Conservation (phyloP, 1,140 invertebrate species). For the Stegodyphus mimosarum region DNA sequence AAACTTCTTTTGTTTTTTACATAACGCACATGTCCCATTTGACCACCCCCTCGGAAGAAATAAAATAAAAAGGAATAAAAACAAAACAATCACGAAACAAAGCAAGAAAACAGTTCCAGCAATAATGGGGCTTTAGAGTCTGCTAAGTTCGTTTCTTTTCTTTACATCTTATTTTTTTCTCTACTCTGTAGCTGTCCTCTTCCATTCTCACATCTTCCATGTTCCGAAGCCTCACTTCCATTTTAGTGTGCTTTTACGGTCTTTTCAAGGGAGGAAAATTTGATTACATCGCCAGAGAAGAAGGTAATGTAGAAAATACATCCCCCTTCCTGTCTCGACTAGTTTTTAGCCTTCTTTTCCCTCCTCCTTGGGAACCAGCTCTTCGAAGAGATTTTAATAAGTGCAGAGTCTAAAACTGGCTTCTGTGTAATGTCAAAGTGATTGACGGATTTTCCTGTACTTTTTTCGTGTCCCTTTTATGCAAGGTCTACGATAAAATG, state of each 20-base stretch:
- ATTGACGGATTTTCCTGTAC: background rate
- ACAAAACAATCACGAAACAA: background rate
- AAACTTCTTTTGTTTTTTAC: conserved; percentile 21
- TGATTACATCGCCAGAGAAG: conserved; percentile 23
- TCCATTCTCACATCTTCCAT: conserved; percentile 12
- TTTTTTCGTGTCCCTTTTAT: background rate
- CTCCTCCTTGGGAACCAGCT: no score
- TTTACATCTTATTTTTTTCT: background rate
- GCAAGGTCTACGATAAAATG: no score
- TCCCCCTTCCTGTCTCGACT: no score
- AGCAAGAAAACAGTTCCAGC: background rate
- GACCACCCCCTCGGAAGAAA: background rate
- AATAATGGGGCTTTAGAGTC: background rate
- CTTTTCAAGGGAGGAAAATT: conserved; percentile 38
- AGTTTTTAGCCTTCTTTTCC: no score
- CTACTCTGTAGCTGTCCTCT: conserved; percentile 14
- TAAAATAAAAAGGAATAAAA: conserved; percentile 13
- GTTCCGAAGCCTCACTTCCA: conserved; percentile 6
- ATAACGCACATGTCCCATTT: background rate
- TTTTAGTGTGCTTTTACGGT: conserved; percentile 38
- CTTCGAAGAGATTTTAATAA: conserved; percentile 34
- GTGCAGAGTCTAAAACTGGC: background rate
- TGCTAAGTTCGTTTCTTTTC: no score
- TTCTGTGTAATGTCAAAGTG: conserved; percentile 28
- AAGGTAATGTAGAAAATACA: background rate